Evolutionary conservation across 2,888 invertebrate genomes (phyloP).

Genomic region (Drosophila limbata): DNA sequence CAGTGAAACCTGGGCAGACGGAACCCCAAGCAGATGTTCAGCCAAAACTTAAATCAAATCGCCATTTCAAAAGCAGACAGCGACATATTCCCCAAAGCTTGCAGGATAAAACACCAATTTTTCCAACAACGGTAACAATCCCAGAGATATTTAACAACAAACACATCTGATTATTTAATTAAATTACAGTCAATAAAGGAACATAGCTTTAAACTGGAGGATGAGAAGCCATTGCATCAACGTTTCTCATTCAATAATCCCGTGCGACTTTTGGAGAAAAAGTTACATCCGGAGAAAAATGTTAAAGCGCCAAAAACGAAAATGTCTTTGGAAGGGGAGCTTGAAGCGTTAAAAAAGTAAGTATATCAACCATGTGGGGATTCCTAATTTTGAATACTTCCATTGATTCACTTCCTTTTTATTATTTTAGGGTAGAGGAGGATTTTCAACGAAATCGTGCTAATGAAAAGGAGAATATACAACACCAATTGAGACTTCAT

Average conservation of each 20-base stretch:
- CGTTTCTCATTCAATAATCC: conserved; percentile 94
- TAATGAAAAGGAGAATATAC: conserved; percentile 90
- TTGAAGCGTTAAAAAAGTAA: conserved; percentile 91
- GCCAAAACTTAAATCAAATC: conserved; percentile 37
- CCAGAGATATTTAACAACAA: not conserved
- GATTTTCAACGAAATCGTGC: conserved; percentile 94
- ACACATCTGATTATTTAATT: not conserved
- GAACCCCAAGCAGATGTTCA: conserved; percentile 25
- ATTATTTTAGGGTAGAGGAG: conserved; percentile 89
- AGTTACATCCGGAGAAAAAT: conserved; percentile 90
- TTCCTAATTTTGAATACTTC: too few relatives aligned
- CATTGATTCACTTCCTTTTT: not conserved
- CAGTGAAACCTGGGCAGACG: conserved; percentile 7
- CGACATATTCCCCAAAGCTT: conserved; percentile 57
- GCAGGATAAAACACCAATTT: conserved; percentile 64
- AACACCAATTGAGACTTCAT: conserved; percentile 89
- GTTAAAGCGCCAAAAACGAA: conserved; percentile 91
- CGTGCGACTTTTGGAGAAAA: conserved; percentile 92
- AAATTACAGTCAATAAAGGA: conserved; percentile 30
- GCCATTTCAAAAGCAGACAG: conserved; percentile 56
- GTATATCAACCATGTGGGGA: not conserved
- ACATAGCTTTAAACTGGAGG: conserved; percentile 32
- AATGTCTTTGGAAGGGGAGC: conserved; percentile 91
- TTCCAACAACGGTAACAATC: conserved; percentile 36
- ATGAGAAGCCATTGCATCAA: conserved; percentile 85